Percentiles rank a stretch among this genome's conserved stretches.
phyloP scores from a whole-genome alignment of 2,113 vertebrate genomes.

The Collichthys lucidus region DNA sequence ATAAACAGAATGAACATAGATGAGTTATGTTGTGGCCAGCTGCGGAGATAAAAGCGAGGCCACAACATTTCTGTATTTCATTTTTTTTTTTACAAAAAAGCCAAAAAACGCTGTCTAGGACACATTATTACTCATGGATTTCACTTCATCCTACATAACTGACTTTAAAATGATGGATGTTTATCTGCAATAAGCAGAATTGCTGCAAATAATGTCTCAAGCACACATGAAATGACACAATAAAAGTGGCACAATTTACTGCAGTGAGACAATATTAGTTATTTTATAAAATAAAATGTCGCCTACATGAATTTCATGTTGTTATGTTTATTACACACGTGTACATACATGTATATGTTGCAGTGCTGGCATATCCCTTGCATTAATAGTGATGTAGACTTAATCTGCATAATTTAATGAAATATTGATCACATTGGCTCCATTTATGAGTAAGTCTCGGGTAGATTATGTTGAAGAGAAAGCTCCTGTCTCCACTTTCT shows the following conservation, averaged over 20 bases:
- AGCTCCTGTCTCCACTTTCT: background rate
- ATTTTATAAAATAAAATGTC: background rate
- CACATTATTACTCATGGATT: no score
- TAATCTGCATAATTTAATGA: no score
- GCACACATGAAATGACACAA: background rate
- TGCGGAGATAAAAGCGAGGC: background rate
- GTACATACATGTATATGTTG: no score
- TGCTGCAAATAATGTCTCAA: background rate
- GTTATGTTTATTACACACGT: background rate
- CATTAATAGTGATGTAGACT: no score
- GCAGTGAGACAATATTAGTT: background rate
- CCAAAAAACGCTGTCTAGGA: no score
- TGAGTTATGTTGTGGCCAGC: background rate
- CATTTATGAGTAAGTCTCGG: fast-evolving
- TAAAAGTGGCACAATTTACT: background rate
- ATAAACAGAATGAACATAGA: background rate
- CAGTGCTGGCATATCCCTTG: background rate
- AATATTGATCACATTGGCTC: background rate
- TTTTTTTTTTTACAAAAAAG: no score
- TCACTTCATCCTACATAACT: no score
- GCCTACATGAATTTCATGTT: background rate
- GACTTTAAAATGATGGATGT: no score
- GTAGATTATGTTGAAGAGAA: background rate
- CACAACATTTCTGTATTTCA: no score
- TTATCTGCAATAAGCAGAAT: background rate